phyloP scores from a whole-genome alignment of 1,140 invertebrate genomes.

The Ectropis grisescens region DNA sequence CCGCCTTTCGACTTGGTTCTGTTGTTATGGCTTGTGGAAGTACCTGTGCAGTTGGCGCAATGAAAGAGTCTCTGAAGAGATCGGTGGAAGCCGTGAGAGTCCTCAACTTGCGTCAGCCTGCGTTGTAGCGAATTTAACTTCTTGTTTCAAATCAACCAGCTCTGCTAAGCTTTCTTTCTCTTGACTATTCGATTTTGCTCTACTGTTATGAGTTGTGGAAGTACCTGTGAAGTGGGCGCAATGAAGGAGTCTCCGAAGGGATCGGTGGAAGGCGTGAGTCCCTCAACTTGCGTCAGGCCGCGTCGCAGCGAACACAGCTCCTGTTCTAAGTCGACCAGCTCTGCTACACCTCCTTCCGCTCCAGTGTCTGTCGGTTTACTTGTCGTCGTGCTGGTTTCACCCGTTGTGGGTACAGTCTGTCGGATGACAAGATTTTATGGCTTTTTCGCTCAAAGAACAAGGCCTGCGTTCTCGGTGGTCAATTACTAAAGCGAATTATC shows the following conservation, averaged over 20 bases:
- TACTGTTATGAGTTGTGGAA: background rate
- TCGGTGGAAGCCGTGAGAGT: no score
- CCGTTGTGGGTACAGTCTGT: conserved; percentile 28
- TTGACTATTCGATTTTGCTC: background rate
- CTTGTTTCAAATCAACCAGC: no score
- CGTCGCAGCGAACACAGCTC: conserved; percentile 92
- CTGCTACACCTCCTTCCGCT: conserved; percentile 73
- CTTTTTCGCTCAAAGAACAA: no score
- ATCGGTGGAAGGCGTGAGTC: conserved; percentile 84
- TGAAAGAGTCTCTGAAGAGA: no score
- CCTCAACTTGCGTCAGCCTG: no score
- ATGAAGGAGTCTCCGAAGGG: conserved; percentile 88
- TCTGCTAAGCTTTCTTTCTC: background rate
- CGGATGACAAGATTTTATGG: no score
- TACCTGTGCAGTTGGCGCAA: no score
- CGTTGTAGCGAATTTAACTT: no score
- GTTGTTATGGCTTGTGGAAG: no score
- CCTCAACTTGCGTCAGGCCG: conserved; percentile 89
- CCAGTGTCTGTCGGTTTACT: conserved; percentile 23
- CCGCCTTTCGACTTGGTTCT: no score
- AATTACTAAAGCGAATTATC: no score
- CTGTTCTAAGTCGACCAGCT: conserved; percentile 93
- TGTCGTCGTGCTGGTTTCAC: conserved; percentile 22
- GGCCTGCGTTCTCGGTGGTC: no score
- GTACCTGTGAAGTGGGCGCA: conserved; percentile 35